Evolutionary conservation across 2,888 invertebrate genomes (phyloP).

Genomic region (Drosophila multiciliata): DNA sequence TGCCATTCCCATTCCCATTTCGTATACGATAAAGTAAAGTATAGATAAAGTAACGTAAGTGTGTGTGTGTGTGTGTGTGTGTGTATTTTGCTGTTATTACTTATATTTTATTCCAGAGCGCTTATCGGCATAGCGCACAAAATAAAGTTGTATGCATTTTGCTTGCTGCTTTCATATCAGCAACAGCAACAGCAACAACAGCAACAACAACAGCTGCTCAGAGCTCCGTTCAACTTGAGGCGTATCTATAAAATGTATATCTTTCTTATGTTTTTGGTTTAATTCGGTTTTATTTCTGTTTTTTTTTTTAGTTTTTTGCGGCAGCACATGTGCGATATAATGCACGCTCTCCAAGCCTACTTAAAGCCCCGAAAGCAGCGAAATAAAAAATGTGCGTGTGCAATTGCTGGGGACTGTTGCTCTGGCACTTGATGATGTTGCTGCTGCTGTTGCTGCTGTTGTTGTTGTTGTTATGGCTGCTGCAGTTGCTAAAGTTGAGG

Average conservation of each 20-base stretch:
- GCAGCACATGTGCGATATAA: conserved; percentile 39
- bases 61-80: conserved; percentile 16
- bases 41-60: conserved; percentile 48
- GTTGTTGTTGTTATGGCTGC: conserved; percentile 18
- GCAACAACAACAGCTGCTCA: conserved; percentile 19
- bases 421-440: conserved; percentile 51
- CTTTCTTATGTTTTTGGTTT: conserved; percentile 46
- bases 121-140: conserved; percentile 66
- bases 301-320: not conserved
- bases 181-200: conserved; percentile 18
- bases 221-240: conserved; percentile 28
- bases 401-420: conserved; percentile 53
- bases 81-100: conserved; percentile 20
- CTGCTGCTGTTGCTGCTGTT: conserved; percentile 23
- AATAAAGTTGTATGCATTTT: conserved; percentile 72
- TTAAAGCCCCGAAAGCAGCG: conserved; percentile 45
- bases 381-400: conserved; percentile 55
- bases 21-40: conserved; percentile 64
- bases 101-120: conserved; percentile 38
- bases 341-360: conserved; percentile 6
- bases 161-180: conserved; percentile 49
- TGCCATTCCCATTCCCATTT: conserved; percentile 31
- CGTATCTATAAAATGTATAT: conserved; percentile 61
- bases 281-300: conserved; percentile 1
- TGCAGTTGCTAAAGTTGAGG: conserved; percentile 10